Base-by-base conservation (phyloP, 2,113 vertebrate species). In the Brachionichthys hirsutus region DNA sequence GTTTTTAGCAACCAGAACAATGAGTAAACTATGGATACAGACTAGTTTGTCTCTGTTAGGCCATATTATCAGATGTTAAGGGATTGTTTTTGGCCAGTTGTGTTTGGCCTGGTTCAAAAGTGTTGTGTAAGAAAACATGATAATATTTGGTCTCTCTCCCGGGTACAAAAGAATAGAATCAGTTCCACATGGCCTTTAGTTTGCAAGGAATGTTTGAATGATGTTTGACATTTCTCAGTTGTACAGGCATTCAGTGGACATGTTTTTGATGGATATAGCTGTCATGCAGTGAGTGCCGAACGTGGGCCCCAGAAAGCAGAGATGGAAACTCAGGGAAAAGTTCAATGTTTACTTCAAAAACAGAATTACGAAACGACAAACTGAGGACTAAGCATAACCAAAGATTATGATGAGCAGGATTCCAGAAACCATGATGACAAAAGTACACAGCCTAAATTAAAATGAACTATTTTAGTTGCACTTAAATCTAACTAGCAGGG, bases 21-120 rank as follows among this genome's bases (percentile, higher is more conserved):
- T 52, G 42, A n/a, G 52, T 60, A 15, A 40, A 45, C 1, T 14
- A 20, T 54, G 53, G 43, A 19, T 11, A 53, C 43, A 35, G 15
- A 55, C 44, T 9, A 52, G 42, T 20, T 70, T 35, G 49, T 56
- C 43, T 63, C 47, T 59, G 43, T 75, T 7, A 68, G 84, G 11
- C 48, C 12, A n/a, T 9, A 67, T 65, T 72, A 78, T 84, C 68
- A 66, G 79, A 81, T 80, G 35, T 72, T 43, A 77, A 45, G 9
- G 66, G 58, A 66, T 77, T 82, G 70, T 83, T 75, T 67, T 49
- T 8, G 35, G 55, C 49, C 34, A 68, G 56, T 80, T 80, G 16
- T 78, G 24, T 35, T 83, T 76, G 72, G 63, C 73, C 3, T 3
- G 6, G 45, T 24, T 16, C 34, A 62, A 54, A 18, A 13, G n/a